These are phyloP conservation scores for Eretmochelys imbricata DNA, from an alignment of 2,113 vertebrate species.

Conservation along the genomic window DNA sequence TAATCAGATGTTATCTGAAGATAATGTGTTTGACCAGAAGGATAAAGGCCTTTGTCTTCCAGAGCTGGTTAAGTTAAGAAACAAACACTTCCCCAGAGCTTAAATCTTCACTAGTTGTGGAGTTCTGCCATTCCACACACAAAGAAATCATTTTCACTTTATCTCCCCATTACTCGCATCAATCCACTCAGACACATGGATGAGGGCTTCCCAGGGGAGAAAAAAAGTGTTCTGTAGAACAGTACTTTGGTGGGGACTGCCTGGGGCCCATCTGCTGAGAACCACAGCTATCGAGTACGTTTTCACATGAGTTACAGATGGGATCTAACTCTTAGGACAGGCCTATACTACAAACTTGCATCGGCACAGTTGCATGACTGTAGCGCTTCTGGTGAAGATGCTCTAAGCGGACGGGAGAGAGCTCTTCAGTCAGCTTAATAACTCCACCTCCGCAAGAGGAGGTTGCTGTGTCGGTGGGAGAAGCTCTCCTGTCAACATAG, in stretches of 20 bases:
- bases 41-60: background rate
- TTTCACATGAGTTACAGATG: background rate
- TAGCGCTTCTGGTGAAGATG: background rate
- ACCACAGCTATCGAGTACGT: background rate
- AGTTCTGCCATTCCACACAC: background rate
- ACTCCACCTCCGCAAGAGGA: background rate
- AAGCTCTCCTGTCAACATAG: background rate
- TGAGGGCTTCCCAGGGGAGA: fast-evolving
- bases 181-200: background rate
- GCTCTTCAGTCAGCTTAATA: background rate
- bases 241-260: background rate
- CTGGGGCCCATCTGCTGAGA: background rate
- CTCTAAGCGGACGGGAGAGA: background rate
- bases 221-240: background rate
- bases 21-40: background rate
- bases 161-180: background rate
- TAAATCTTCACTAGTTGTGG: background rate
- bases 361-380: background rate
- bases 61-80: background rate
- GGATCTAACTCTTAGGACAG: background rate
- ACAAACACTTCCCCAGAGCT: background rate
- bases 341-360: background rate
- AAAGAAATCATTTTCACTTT: background rate
- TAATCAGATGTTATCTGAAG: slow-evolving; percentile 14
- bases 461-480: background rate